Base-by-base conservation (phyloP, 2,113 vertebrate species). In the Drymodes brunneopygia region DNA sequence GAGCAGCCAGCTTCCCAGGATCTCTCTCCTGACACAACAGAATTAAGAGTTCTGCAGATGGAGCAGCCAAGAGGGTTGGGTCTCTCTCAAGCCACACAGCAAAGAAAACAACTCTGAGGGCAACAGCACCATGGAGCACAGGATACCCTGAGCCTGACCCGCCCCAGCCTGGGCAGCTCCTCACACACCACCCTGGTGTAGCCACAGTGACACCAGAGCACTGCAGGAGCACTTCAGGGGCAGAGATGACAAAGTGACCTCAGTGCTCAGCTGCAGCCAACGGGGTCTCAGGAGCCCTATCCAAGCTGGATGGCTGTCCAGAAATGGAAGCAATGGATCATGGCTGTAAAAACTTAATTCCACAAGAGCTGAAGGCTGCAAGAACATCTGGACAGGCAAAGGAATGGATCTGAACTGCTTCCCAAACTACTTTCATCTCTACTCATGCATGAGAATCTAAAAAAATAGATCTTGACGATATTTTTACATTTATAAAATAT, bases 271-370 rank as follows among this genome's bases (percentile, higher is more conserved):
- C 25, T 54, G 25, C 65, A 70, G 45, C 36, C 65, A 71, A 1
- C 15, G 4, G 29, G 8, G 17, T 35, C 31, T 28, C 28, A 24
- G 50, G 27, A 62, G 36, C n/a, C 6, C 0, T 11, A 6, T 20
- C 45, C 10, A 54, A n/a, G 17, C 0, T 27, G 21, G n/a, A 48
- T 1, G 1, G 33, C 10, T 13, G 24, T 0, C 0, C 38, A 88
- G 53, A 82, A 88, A 51, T 6, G n/a, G 3, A 40, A 85, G 45
- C 44, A 22, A 23, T 20, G 28, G 42, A 28, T 1, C 1, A 24
- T 16, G 16, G 29, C 33, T 60, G 11, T 29, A n/a, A 54, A 72
- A 82, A 20, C 18, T 25, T 35, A 11, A 22, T 31, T 57, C 38
- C 22, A 9, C 10, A 58, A 54, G 56, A 1, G 42, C 38, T 62